Conservation (phyloP, 64 coral and sea anemone genomes). For the Catalaphyllia jardinei region DNA sequence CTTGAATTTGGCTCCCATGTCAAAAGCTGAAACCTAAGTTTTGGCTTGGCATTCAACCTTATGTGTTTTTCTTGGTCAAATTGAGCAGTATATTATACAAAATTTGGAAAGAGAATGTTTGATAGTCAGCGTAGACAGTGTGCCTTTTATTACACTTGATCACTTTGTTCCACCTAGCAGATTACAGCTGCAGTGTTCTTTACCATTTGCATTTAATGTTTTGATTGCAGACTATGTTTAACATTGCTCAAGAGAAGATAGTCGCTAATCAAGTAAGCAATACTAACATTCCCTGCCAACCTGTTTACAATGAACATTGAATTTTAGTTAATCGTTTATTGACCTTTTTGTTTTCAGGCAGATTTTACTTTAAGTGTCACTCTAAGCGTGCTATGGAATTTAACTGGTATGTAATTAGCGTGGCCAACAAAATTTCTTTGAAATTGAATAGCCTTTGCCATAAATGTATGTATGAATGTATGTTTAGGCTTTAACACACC, state of each 20-base stretch:
- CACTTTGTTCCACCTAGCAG: background rate
- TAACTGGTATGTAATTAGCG: conserved; percentile 37
- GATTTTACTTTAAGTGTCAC: conserved; percentile 47
- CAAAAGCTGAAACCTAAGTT: too few relatives aligned
- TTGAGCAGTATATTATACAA: too few relatives aligned
- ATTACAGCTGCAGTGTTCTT: background rate
- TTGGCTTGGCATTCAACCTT: too few relatives aligned
- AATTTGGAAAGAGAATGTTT: too few relatives aligned
- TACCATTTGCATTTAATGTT: background rate
- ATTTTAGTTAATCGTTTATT: background rate
- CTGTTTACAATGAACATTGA: background rate
- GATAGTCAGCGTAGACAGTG: too few relatives aligned
- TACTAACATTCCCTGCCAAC: background rate
- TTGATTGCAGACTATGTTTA: conserved; percentile 16
- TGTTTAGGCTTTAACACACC: too few relatives aligned
- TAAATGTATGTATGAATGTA: too few relatives aligned
- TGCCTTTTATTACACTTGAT: background rate
- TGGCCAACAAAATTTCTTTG: background rate
- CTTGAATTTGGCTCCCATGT: too few relatives aligned
- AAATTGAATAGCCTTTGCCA: background rate
- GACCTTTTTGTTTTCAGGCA: background rate
- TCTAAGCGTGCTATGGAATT: conserved; percentile 57
- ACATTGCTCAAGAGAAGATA: conserved; percentile 55
- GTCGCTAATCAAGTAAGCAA: background rate
- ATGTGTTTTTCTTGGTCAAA: too few relatives aligned